These are phyloP conservation scores for Smithornis capensis DNA, from an alignment of 2,113 vertebrate genomes.

Conservation along the genomic window DNA sequence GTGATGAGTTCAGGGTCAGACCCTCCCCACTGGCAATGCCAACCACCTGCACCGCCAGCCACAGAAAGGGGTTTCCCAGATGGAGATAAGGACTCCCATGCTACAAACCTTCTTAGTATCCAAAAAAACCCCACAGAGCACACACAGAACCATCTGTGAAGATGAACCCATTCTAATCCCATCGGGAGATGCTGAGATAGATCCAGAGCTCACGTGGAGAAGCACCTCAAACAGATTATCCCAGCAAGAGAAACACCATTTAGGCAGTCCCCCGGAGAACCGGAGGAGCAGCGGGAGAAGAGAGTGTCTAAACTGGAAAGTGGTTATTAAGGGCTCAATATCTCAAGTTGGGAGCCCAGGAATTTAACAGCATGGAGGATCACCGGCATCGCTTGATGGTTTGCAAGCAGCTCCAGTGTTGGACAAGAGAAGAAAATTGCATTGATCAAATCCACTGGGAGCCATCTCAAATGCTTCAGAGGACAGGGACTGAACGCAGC, in stretches of 20 bases:
- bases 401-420: neutral
- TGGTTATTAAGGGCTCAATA: neutral
- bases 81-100: neutral
- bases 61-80: neutral
- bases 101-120: neutral
- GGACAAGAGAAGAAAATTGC: neutral
- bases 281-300: neutral
- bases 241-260: neutral
- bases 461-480: rapidly evolving
- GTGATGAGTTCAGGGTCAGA: neutral
- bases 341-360: neutral
- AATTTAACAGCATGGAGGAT: neutral
- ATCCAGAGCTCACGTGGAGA: neutral
- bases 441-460: neutral
- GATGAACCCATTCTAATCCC: neutral
- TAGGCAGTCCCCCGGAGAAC: neutral
- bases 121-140: rapidly evolving
- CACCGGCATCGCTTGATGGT: rapidly evolving
- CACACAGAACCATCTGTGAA: neutral
- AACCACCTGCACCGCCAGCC: neutral
- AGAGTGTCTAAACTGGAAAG: neutral
- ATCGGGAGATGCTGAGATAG: neutral
- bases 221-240: neutral
- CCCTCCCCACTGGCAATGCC: rapidly evolving
- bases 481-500: neutral